These are phyloP conservation scores for Diphyllodes magnificus DNA, from an alignment of 2,113 vertebrate species.

Conservation along the genomic window DNA sequence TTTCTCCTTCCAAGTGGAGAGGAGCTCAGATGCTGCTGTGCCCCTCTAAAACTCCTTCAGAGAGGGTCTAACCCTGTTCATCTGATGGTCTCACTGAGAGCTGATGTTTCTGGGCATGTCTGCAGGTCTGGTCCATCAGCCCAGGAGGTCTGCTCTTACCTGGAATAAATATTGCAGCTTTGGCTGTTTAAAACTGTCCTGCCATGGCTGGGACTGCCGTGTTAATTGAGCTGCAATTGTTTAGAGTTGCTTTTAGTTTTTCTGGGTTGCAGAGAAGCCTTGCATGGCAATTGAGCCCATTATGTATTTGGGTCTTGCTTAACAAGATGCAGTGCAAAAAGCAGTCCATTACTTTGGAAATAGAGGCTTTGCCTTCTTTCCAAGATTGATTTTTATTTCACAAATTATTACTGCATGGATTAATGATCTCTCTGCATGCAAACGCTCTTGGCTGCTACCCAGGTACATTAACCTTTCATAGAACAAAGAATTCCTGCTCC, in stretches of 20 bases:
- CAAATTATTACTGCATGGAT: slow-evolving; percentile 67
- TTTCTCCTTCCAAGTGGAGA: background rate
- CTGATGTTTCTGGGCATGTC: background rate
- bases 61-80: background rate
- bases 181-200: background rate
- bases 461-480: slow-evolving; percentile 64
- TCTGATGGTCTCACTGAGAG: background rate
- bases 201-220: accelerated
- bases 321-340: slow-evolving; percentile 59
- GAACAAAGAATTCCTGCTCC: slow-evolving; percentile 58
- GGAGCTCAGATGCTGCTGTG: background rate
- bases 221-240: slow-evolving; percentile 19
- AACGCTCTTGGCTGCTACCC: slow-evolving; percentile 56
- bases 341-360: slow-evolving; percentile 65
- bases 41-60: background rate
- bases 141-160: background rate
- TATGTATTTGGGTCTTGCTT: slow-evolving; percentile 72
- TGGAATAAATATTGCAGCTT: background rate
- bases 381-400: slow-evolving; percentile 73
- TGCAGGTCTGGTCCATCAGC: background rate
- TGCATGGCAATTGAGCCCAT: slow-evolving; percentile 63
- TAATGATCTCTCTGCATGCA: slow-evolving; percentile 66
- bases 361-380: slow-evolving; percentile 62
- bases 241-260: slow-evolving; percentile 46
- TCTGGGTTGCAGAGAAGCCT: slow-evolving; percentile 24